A percentile compares a stretch with the other conserved stretches of the same genome.
Evolutionary conservation across 1,140 invertebrate genomes (phyloP).

Genomic region (Cotesia typhae): DNA sequence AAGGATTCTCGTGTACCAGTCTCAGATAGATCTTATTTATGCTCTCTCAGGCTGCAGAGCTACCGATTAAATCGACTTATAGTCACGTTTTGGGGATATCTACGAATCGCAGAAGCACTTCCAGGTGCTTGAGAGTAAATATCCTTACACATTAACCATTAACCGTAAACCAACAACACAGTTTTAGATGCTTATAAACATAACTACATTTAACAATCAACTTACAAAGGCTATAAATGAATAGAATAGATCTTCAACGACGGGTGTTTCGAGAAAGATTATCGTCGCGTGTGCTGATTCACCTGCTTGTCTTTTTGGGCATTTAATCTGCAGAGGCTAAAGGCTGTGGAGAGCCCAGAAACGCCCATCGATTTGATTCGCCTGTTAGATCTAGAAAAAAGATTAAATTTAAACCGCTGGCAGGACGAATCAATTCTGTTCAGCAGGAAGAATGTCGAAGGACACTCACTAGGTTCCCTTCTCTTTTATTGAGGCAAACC

Average conservation of each 20-base stretch:
- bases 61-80: slow-evolving; percentile 60
- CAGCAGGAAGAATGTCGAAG: slow-evolving; percentile 38
- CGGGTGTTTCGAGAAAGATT: neutral
- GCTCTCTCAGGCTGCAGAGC: slow-evolving; percentile 46
- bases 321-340: slow-evolving; percentile 4
- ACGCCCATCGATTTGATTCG: slow-evolving; percentile 40
- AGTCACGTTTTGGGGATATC: neutral
- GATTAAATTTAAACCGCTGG: slow-evolving; percentile 20
- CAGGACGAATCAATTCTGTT: slow-evolving; percentile 43
- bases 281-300: slow-evolving; percentile 17
- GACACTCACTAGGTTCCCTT: slow-evolving; percentile 20
- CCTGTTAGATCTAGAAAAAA: slow-evolving; percentile 34
- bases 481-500: neutral
- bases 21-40: slow-evolving; percentile 64
- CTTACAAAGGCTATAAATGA: neutral
- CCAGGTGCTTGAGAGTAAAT: slow-evolving; percentile 18
- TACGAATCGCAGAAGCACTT: slow-evolving; percentile 3
- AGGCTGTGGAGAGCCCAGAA: slow-evolving; percentile 22
- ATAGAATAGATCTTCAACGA: neutral
- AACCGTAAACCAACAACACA: too few species aligned
- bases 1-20: slow-evolving; percentile 64
- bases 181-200: too few species aligned
- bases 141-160: neutral
- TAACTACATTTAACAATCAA: neutral
- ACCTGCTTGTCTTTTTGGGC: slow-evolving; percentile 13